Conservation (phyloP, 2,888 invertebrate species). For the Taphrorychus bicolor region DNA sequence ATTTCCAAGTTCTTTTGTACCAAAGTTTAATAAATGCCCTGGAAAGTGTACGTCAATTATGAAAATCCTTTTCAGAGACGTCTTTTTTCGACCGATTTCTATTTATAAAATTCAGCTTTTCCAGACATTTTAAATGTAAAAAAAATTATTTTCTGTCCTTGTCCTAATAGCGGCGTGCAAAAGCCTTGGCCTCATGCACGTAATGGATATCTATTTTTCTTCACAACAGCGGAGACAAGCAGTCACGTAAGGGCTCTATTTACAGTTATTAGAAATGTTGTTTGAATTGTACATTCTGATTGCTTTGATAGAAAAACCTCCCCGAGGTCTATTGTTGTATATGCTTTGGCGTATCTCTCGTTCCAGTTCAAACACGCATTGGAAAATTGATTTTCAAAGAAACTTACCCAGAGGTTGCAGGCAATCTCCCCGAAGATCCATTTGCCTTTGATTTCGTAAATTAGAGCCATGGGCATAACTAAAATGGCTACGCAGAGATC, state of each 20-base stretch:
- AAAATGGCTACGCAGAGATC: slow-evolving; percentile 94
- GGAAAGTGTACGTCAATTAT: slow-evolving; percentile 3
- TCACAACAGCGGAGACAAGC: background rate
- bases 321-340: background rate
- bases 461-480: slow-evolving; percentile 97
- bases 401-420: slow-evolving; percentile 94
- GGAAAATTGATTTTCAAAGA: background rate
- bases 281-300: background rate
- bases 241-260: background rate
- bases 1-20: slow-evolving; percentile 3
- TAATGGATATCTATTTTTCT: background rate
- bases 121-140: background rate
- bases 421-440: slow-evolving; percentile 94
- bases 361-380: too few species aligned
- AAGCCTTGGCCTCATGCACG: too few species aligned
- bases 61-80: background rate
- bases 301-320: background rate
- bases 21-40: slow-evolving; percentile 1
- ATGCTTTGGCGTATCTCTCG: background rate
- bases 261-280: background rate
- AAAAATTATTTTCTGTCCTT: too few species aligned
- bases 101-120: background rate
- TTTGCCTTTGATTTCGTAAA: slow-evolving; percentile 88
- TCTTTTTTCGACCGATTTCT: background rate
- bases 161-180: too few species aligned